Evolutionary conservation across 1,140 invertebrate species (phyloP).

Genomic region (Cydia pomonella): DNA sequence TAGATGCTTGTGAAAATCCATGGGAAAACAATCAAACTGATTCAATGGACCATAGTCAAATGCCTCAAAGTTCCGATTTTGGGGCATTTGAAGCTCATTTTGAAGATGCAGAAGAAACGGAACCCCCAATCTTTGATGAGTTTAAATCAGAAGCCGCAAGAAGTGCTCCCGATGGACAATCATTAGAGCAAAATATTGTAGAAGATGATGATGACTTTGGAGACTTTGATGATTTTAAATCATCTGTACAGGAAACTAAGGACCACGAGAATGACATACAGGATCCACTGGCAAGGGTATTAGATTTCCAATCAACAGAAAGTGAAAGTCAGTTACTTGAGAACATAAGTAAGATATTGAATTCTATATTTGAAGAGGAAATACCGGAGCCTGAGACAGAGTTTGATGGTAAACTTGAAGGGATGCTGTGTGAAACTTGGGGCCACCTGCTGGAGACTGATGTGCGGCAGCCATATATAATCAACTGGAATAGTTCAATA

Average conservation of each 20-base stretch:
- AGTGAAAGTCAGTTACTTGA: constrained; percentile 78
- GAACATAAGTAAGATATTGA: constrained; percentile 79
- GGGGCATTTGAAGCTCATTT: constrained; percentile 82
- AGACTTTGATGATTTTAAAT: constrained; percentile 82
- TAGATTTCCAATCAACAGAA: constrained; percentile 58
- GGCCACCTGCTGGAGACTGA: constrained; percentile 84
- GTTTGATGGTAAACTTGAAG: constrained; percentile 68
- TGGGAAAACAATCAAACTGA: constrained; percentile 57
- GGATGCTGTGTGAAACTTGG: constrained; percentile 73
- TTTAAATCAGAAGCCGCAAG: constrained; percentile 2
- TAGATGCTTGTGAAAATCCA: constrained; percentile 53
- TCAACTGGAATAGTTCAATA: constrained; percentile 86
- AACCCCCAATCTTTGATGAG: constrained; percentile 37
- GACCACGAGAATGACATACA: constrained; percentile 45
- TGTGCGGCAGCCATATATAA: constrained; percentile 85
- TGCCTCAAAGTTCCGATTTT: constrained; percentile 70
- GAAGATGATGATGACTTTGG: constrained; percentile 80
- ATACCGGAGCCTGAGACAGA: constrained; percentile 50
- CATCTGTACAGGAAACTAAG: constrained; percentile 62
- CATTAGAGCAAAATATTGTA: constrained; percentile 38
- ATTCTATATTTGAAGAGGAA: constrained; percentile 70
- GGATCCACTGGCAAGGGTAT: constrained; percentile 42
- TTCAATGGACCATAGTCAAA: constrained; percentile 46
- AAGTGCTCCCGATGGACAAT: constrained; percentile 25
- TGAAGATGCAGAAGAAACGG: constrained; percentile 47